These are phyloP conservation scores for Rotaria macrura DNA, from an alignment of 2,888 invertebrate genomes.

Conservation along the genomic window DNA sequence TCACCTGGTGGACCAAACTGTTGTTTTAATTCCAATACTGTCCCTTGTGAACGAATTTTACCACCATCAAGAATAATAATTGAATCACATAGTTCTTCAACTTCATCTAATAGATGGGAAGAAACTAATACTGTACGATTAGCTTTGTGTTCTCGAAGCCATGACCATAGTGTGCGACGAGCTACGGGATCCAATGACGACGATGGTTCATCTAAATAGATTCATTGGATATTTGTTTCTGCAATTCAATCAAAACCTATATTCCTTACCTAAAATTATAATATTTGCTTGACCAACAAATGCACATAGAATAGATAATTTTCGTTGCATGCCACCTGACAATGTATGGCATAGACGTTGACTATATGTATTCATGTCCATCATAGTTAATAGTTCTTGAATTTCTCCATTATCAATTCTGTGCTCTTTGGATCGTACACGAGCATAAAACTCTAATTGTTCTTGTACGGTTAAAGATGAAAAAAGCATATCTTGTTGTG, in stretches of 20 bases:
- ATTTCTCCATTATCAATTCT: not conserved
- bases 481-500: slow-evolving; percentile 9
- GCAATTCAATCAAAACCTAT: no score
- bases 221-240: no score
- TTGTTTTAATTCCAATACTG: not conserved
- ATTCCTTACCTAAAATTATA: not conserved
- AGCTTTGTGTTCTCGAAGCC: not conserved
- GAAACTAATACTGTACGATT: not conserved
- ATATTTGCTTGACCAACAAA: not conserved
- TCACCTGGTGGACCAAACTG: not conserved
- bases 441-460: slow-evolving; percentile 11
- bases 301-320: slow-evolving; percentile 1
- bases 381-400: not conserved
- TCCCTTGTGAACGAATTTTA: not conserved
- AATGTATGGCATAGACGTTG: not conserved
- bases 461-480: not conserved
- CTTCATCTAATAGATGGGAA: slow-evolving; percentile 9
- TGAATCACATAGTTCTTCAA: slow-evolving; percentile 22
- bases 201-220: slow-evolving; percentile 4
- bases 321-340: slow-evolving; percentile 1
- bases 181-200: not conserved
- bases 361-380: not conserved
- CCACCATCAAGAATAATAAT: not conserved
- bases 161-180: not conserved
- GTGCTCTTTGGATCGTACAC: not conserved